A percentile compares a stretch with the other conserved stretches of the same genome.
Conservation (phyloP, 2,797 vertebrate species). For the Oreonectes daqikongensis region DNA sequence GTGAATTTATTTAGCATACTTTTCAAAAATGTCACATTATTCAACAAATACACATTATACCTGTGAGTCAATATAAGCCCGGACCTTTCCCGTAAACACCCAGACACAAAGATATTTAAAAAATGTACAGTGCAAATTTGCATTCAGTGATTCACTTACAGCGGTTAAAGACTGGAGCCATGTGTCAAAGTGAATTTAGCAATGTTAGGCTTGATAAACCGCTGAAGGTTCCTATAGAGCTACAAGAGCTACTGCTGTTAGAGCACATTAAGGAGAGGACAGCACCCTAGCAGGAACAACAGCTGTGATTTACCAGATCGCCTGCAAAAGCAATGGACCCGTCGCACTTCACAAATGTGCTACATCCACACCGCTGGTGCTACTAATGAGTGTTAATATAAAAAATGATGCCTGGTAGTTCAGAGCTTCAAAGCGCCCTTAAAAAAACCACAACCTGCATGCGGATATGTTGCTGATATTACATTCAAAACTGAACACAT, state of each 20-base stretch:
- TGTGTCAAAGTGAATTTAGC: background rate
- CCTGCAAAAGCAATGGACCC: background rate
- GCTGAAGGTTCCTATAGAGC: background rate
- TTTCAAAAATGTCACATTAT: too few species aligned
- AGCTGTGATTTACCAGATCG: constrained; percentile 3
- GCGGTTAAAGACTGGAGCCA: background rate
- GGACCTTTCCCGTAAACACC: background rate
- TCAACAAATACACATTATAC: too few species aligned
- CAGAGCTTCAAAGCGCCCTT: background rate
- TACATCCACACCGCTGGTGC: too few species aligned
- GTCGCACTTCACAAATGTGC: too few species aligned
- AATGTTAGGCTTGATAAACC: background rate
- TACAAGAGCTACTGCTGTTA: constrained; percentile 19
- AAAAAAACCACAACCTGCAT: background rate
- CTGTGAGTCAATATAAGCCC: too few species aligned
- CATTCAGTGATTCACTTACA: background rate
- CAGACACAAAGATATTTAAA: background rate
- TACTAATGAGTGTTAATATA: background rate
- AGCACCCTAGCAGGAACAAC: constrained; percentile 13
- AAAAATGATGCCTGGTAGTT: background rate
- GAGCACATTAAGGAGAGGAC: background rate
- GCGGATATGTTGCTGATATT: background rate
- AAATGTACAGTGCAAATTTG: background rate
- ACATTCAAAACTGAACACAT: background rate
- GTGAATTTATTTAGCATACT: too few species aligned